These are phyloP conservation scores for Thunnus albacares DNA, from an alignment of 2,797 vertebrate species.

Conservation along the genomic window DNA sequence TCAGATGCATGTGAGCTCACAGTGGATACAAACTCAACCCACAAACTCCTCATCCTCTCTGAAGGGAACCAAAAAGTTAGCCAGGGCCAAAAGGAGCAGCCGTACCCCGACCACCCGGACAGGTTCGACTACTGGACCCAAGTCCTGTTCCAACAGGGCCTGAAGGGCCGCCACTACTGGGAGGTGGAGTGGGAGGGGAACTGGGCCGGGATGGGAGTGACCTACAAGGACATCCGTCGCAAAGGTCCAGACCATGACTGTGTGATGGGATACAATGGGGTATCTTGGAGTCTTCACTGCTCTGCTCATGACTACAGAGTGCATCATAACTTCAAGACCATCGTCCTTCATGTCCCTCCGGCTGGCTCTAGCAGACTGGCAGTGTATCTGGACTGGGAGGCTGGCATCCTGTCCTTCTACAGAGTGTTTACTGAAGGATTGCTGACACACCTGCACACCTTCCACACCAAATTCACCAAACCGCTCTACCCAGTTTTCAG, in stretches of 20 bases:
- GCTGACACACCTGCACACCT: constrained; percentile 44
- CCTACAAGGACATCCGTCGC: constrained; percentile 24
- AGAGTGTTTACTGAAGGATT: constrained; percentile 28
- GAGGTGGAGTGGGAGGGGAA: constrained; percentile 39
- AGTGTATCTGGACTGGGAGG: constrained; percentile 36
- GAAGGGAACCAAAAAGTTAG: constrained; percentile 3
- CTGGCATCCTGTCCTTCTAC: constrained; percentile 44
- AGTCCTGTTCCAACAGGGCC: constrained; percentile 24
- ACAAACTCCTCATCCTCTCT: constrained; percentile 31
- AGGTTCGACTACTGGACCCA: constrained; percentile 37
- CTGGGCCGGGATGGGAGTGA: constrained; percentile 34
- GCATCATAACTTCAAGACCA: constrained; percentile 9
- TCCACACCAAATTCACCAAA: constrained; percentile 21
- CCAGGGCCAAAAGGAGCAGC: background rate
- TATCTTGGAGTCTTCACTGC: constrained; percentile 39
- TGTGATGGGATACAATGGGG: constrained; percentile 30
- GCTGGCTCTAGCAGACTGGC: background rate
- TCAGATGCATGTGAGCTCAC: constrained; percentile 33
- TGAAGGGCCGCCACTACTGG: constrained; percentile 39
- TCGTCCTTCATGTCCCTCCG: background rate
- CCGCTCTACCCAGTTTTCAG: constrained; percentile 27
- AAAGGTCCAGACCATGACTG: constrained; percentile 9
- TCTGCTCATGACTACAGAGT: background rate
- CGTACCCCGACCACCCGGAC: constrained; percentile 28
- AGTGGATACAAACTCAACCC: constrained; percentile 31